These are phyloP conservation scores for Colius striatus DNA, from an alignment of 2,113 vertebrate genomes.

Conservation along the genomic window DNA sequence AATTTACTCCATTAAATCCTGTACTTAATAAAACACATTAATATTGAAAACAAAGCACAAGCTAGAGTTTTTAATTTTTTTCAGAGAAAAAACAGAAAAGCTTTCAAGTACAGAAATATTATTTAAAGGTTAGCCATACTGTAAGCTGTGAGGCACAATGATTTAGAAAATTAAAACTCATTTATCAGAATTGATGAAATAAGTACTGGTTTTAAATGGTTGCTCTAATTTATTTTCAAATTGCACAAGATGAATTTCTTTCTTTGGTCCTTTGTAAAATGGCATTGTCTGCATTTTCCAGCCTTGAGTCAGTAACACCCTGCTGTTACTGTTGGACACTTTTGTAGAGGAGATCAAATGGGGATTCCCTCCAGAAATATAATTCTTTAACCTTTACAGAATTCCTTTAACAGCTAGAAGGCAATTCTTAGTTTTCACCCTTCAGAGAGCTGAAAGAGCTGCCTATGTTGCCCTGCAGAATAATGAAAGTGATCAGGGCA, in stretches of 20 bases:
- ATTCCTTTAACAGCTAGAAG: neutral
- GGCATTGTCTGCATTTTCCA: neutral
- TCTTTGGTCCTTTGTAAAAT: neutral
- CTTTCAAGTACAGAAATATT: neutral
- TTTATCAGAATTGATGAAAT: neutral
- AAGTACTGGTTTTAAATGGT: neutral
- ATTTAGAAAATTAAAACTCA: neutral
- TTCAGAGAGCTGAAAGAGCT: neutral
- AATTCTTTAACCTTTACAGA: slow-evolving; percentile 30
- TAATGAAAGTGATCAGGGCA: neutral
- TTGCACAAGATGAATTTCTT: neutral
- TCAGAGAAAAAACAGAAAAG: neutral
- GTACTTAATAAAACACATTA: neutral
- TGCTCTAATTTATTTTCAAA: neutral
- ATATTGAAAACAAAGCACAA: neutral
- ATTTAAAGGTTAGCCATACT: neutral
- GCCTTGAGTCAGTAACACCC: slow-evolving; percentile 25
- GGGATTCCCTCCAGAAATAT: slow-evolving; percentile 4
- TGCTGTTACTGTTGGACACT: neutral
- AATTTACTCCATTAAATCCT: neutral
- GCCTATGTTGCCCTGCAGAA: neutral
- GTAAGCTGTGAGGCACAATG: neutral
- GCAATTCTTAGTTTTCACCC: neutral
- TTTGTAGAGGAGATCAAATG: neutral
- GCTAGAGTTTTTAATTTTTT: neutral